These are phyloP conservation scores for Chlorodrepanis virens DNA, from an alignment of 2,113 vertebrate genomes.

Conservation along the genomic window DNA sequence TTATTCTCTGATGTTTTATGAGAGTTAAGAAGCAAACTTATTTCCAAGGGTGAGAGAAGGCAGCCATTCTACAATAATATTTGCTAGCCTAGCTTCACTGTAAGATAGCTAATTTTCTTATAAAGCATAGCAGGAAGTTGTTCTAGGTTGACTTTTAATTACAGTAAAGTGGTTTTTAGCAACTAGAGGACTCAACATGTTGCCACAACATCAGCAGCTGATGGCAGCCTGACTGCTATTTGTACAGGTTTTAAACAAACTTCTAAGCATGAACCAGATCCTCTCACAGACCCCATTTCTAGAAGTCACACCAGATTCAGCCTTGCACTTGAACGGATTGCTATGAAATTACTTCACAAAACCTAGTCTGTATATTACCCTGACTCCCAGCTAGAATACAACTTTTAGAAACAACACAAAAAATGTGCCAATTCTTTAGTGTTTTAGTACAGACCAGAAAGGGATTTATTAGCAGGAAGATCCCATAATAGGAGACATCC, in stretches of 20 bases:
- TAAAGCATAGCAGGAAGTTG: background rate
- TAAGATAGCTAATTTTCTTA: background rate
- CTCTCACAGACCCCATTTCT: background rate
- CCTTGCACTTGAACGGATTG: background rate
- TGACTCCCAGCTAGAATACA: background rate
- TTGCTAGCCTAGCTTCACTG: background rate
- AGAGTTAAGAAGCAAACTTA: background rate
- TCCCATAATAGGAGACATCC: background rate
- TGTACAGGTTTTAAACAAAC: background rate
- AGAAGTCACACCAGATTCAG: background rate
- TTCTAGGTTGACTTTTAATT: background rate
- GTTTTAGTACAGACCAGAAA: background rate
- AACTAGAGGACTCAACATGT: background rate
- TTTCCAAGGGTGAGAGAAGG: background rate
- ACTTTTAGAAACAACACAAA: background rate
- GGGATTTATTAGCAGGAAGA: background rate
- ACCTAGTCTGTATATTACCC: background rate
- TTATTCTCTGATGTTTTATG: background rate
- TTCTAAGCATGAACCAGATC: background rate
- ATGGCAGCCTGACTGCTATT: background rate
- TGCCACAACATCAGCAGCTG: background rate
- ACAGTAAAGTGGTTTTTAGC: background rate
- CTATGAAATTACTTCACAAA: background rate
- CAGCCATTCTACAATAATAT: background rate
- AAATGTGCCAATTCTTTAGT: accelerated